Evolutionary conservation across 2,113 vertebrate genomes (phyloP).

Genomic region (Pogonocichla stellata): DNA sequence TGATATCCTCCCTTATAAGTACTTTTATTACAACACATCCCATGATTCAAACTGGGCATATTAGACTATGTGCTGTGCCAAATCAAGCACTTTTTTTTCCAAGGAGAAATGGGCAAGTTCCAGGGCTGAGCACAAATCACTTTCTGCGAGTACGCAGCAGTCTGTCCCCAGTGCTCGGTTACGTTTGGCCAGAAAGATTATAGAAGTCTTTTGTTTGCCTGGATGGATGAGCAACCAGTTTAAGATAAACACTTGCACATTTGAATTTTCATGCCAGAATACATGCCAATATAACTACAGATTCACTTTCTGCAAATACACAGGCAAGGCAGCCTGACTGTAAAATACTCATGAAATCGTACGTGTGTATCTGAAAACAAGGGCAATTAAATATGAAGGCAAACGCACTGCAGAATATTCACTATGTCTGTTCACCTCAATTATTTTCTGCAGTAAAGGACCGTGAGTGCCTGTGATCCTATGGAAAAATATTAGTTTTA

Average conservation of each 20-base stretch:
- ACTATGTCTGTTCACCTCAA: background rate
- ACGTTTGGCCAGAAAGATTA: slow-evolving; percentile 22
- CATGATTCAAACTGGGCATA: background rate
- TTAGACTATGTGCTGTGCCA: background rate
- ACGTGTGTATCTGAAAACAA: background rate
- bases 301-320: background rate
- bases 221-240: background rate
- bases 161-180: background rate
- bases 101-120: background rate
- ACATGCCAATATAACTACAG: background rate
- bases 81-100: background rate
- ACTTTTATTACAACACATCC: background rate
- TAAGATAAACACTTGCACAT: slow-evolving; percentile 6
- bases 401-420: background rate
- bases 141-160: background rate
- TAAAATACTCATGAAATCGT: background rate
- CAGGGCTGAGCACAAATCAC: slow-evolving; percentile 1
- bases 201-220: background rate
- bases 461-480: background rate
- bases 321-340: background rate
- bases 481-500: background rate
- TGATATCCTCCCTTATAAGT: background rate
- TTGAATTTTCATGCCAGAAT: slow-evolving; percentile 3
- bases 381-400: background rate
- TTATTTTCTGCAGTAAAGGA: background rate